Evolutionary conservation across 2,888 invertebrate genomes (phyloP).

Genomic region (Eupithecia subfuscata): DNA sequence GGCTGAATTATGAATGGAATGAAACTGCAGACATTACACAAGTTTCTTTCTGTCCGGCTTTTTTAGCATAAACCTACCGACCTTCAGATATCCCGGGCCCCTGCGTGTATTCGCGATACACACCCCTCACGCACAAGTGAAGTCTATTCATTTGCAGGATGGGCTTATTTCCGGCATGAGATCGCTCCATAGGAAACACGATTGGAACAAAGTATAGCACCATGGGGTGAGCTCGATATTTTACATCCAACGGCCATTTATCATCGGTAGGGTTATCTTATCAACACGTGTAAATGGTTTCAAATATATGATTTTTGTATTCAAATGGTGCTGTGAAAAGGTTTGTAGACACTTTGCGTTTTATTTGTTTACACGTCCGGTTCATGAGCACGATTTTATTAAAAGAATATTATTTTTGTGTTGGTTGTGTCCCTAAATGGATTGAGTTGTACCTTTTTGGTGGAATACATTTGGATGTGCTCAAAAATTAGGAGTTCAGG

Average conservation of each 20-base stretch:
- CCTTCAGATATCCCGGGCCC: not conserved
- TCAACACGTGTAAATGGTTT: slow-evolving; percentile 43
- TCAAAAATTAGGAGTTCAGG: not conserved
- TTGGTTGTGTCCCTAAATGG: not conserved
- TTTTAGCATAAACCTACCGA: not conserved
- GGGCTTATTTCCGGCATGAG: slow-evolving; percentile 82
- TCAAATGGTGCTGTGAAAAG: slow-evolving; percentile 33
- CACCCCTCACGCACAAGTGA: slow-evolving; percentile 75
- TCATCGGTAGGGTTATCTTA: slow-evolving; percentile 59
- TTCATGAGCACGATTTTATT: not conserved
- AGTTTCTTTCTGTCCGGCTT: not conserved
- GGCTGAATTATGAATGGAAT: too few species aligned
- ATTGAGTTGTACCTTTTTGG: not conserved
- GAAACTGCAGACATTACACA: too few species aligned
- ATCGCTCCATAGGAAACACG: slow-evolving; percentile 80
- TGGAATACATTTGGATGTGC: not conserved
- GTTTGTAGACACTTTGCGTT: slow-evolving; percentile 2
- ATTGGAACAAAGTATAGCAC: slow-evolving; percentile 77
- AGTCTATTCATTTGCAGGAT: slow-evolving; percentile 82
- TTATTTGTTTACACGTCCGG: not conserved
- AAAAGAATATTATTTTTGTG: not conserved
- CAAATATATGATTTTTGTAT: slow-evolving; percentile 25
- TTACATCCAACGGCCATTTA: slow-evolving; percentile 72
- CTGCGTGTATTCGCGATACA: slow-evolving; percentile 27
- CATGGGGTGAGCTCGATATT: slow-evolving; percentile 60